Base-by-base conservation (phyloP, 2,797 vertebrate genomes). In the Ibycter americanus region DNA sequence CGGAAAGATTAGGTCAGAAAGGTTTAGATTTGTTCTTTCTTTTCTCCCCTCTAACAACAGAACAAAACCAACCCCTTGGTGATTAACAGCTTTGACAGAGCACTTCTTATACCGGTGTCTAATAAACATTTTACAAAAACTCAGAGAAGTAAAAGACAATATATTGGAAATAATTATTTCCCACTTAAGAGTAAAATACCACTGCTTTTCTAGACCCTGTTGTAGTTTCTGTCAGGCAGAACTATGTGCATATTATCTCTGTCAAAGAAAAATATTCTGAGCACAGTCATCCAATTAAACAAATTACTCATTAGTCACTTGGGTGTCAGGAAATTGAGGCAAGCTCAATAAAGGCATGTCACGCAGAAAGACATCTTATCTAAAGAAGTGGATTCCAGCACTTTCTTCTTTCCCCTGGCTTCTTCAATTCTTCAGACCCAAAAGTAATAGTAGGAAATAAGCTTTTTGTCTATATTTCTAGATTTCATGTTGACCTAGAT, bases 201-300 rank as follows among this genome's bases (percentile, higher is more conserved):
- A 66, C 25, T 82, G 27, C 47, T 87, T 84, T 94, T 61, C 66
- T 84, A 90, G 52, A 49, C 18, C 31, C n/a, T 73, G 61, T 54
- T 94, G 42, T 73, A 65, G 22, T 84, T 92, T 92, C 29, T 65
- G 36, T 68, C 26, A 61, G 74, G 51, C 47, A 85, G 12, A 56
- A 18, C 25, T 42, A 26, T 12, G 3, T 84, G 29, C 55, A 16
- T 72, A 40, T 71, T 88, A 78, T 52, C 32, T 66, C 59, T 91
- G 77, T 70, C 63, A 89, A 93, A 72, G 29, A 62, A 70, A 96
- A 94, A 62, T 63, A 78, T 67, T 96, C 72, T 80, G 34, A 96
- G 46, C 58, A 87, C 27, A 90, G 62, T 66, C 76, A 89, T 62
- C 47, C 77, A 93, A 94, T 95, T 92, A 90, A 87, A 85, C 32